Percentiles rank a stretch among this genome's conserved stretches.
These are phyloP conservation scores for Gopherus evgoodei DNA, from an alignment of 2,113 vertebrate genomes.

Conservation along the genomic window DNA sequence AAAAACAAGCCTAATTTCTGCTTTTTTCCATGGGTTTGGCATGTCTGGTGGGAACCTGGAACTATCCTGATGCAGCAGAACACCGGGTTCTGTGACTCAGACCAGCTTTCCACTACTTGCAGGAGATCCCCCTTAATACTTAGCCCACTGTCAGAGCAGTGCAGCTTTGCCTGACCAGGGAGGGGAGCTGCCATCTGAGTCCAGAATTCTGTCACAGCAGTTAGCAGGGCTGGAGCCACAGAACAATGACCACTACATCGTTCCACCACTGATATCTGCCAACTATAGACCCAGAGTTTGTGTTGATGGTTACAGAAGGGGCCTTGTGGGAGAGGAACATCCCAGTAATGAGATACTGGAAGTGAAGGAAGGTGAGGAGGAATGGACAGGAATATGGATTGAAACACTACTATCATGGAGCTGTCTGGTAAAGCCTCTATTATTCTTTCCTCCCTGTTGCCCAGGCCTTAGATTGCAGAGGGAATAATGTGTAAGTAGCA, in stretches of 20 bases:
- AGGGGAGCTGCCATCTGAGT: rapidly evolving
- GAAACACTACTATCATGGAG: background rate
- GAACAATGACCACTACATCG: background rate
- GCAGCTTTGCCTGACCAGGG: background rate
- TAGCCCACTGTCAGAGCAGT: background rate
- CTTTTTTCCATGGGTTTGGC: background rate
- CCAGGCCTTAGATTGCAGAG: background rate
- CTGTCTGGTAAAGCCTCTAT: background rate
- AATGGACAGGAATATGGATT: background rate
- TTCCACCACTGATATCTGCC: rapidly evolving
- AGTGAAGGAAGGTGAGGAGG: background rate
- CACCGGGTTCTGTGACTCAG: background rate
- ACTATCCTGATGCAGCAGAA: background rate
- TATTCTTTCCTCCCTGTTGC: background rate
- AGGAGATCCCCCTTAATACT: background rate
- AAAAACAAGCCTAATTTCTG: too few relatives aligned
- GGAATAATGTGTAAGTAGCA: background rate
- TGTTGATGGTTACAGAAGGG: background rate
- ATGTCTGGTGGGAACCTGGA: background rate
- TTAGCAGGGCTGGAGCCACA: background rate
- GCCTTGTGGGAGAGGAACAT: background rate
- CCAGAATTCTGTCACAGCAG: background rate
- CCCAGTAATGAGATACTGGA: rapidly evolving
- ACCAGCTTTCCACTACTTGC: background rate
- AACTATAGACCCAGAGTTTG: rapidly evolving